Conservation (phyloP, 2,797 vertebrate genomes). For the Tinamus major region DNA sequence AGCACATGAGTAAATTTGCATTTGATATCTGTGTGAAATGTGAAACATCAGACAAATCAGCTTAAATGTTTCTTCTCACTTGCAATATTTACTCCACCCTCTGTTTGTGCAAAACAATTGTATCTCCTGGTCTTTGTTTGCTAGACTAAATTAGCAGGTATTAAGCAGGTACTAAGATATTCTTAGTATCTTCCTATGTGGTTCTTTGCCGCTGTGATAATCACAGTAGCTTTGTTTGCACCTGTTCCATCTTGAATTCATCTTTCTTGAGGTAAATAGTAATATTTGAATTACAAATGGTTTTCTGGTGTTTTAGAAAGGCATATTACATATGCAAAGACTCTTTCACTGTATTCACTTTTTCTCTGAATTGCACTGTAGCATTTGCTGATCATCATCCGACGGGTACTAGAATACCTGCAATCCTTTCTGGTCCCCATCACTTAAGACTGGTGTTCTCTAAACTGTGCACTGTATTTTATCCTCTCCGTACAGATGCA, state of each 20-base stretch:
- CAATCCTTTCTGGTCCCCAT: not conserved
- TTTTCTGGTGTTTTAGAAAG: not conserved
- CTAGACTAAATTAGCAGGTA: not conserved
- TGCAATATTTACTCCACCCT: not conserved
- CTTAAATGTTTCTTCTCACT: not conserved
- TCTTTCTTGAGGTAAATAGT: not conserved
- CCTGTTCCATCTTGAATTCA: not conserved
- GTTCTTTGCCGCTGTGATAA: not conserved
- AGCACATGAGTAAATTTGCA: not conserved
- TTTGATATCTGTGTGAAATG: not conserved
- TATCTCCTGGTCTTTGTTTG: not conserved
- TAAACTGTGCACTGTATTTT: not conserved
- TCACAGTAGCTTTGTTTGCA: not conserved
- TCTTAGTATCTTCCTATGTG: not conserved
- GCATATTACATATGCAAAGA: not conserved
- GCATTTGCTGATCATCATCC: not conserved
- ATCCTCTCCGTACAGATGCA: not conserved
- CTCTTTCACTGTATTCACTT: not conserved
- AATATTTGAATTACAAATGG: not conserved
- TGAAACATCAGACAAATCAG: not conserved
- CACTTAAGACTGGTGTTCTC: not conserved
- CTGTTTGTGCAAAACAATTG: not conserved
- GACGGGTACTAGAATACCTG: not conserved
- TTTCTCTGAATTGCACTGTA: not conserved
- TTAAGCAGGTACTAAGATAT: too few relatives aligned